Conservation (phyloP, 2,797 vertebrate species). For the Leptodactylus fallax region DNA sequence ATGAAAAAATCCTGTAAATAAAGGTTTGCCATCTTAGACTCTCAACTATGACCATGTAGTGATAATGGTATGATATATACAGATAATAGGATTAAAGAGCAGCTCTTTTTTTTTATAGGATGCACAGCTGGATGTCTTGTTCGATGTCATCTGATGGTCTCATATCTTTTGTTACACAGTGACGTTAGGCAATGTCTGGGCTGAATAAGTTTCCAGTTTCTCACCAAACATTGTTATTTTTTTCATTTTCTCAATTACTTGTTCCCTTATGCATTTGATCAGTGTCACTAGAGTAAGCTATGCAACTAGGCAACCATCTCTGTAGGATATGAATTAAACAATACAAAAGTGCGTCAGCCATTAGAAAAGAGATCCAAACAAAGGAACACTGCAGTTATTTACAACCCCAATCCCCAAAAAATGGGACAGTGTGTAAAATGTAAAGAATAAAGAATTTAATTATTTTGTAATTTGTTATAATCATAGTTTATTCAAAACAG, state of each 20-base stretch:
- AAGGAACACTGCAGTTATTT: neutral
- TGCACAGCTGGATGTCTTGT: neutral
- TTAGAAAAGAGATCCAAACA: neutral
- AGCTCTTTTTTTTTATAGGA: neutral
- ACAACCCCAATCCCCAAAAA: too few species aligned
- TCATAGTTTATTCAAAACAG: too few species aligned
- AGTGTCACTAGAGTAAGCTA: conserved; percentile 3
- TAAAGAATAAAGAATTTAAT: too few species aligned
- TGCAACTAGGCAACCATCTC: conserved; percentile 45
- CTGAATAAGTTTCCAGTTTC: neutral
- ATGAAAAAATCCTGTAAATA: too few species aligned
- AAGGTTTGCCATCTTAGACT: too few species aligned
- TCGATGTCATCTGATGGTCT: neutral
- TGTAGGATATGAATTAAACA: conserved; percentile 10
- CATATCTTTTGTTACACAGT: neutral
- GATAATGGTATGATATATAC: neutral
- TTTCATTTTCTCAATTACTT: conserved; percentile 13
- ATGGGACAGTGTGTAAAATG: too few species aligned
- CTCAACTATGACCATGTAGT: too few species aligned
- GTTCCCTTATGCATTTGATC: conserved; percentile 43
- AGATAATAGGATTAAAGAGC: conserved; percentile 1
- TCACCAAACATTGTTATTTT: conserved; percentile 34
- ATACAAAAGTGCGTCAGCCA: conserved; percentile 15
- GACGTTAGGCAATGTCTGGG: neutral
- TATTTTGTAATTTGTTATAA: too few species aligned